phyloP scores from a whole-genome alignment of 2,113 vertebrate genomes.

The Mirza zaza region DNA sequence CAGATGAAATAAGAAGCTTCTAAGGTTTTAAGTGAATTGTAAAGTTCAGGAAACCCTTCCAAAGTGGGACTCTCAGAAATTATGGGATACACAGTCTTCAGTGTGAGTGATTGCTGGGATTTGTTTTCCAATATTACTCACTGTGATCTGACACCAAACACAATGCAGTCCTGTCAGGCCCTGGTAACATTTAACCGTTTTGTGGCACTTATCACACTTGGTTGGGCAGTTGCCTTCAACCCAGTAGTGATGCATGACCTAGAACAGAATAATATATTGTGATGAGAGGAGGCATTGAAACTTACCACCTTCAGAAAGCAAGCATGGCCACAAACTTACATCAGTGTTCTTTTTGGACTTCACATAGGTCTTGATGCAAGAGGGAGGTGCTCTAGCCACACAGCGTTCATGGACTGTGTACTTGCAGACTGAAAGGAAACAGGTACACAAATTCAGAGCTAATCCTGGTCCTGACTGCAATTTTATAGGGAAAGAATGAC shows the following conservation, averaged over 20 bases:
- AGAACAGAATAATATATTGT: conserved; percentile 56
- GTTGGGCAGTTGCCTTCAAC: conserved; percentile 96
- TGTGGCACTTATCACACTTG: conserved; percentile 97
- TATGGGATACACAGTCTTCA: too few species aligned
- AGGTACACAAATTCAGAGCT: conserved; percentile 39
- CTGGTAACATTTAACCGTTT: conserved; percentile 97
- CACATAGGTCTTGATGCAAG: conserved; percentile 96
- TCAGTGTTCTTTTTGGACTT: conserved; percentile 96
- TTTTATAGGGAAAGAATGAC: conserved; percentile 76
- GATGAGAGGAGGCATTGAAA: background rate
- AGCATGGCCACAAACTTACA: conserved; percentile 81
- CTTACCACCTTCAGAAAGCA: background rate
- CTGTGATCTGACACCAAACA: conserved; percentile 98
- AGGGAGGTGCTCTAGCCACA: conserved; percentile 91
- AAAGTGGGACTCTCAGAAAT: rapidly evolving
- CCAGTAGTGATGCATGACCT: conserved; percentile 98
- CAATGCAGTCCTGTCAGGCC: conserved; percentile 95
- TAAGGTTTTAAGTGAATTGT: background rate
- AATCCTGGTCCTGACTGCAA: conserved; percentile 55
- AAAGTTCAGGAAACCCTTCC: background rate
- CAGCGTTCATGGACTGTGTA: conserved; percentile 95
- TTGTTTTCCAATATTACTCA: conserved; percentile 79
- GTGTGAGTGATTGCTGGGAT: background rate
- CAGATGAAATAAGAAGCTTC: background rate
- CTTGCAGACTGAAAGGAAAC: conserved; percentile 91